Conservation (phyloP, 2,888 invertebrate genomes). For the Coenonympha glycerion region DNA sequence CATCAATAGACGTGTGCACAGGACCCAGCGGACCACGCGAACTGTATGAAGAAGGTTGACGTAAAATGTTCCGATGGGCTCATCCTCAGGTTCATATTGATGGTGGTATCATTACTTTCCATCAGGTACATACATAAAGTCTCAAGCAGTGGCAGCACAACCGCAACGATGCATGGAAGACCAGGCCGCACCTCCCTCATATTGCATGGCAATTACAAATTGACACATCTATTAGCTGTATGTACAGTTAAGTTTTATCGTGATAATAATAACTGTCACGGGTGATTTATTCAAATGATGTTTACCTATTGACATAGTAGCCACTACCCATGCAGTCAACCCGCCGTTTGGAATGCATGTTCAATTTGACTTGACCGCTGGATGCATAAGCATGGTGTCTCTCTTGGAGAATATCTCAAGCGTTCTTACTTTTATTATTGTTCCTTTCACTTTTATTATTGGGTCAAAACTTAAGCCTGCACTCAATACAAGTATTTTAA, state of each 20-base stretch:
- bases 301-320: constrained; percentile 55
- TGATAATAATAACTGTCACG: constrained; percentile 47
- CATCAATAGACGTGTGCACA: too few species aligned
- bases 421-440: constrained; percentile 10
- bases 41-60: too few species aligned
- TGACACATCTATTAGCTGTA: constrained; percentile 48
- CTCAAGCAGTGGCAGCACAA: too few species aligned
- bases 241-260: constrained; percentile 63
- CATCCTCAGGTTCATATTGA: too few species aligned
- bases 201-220: constrained; percentile 50
- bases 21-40: too few species aligned
- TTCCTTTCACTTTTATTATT: constrained; percentile 14
- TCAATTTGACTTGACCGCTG: constrained; percentile 16
- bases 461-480: constrained; percentile 1
- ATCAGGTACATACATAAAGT: too few species aligned
- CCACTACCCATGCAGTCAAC: constrained; percentile 38
- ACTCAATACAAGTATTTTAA: neutral
- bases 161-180: too few species aligned
- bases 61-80: too few species aligned
- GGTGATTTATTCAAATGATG: constrained; percentile 58
- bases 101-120: too few species aligned
- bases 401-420: constrained; percentile 3
- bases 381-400: constrained; percentile 10
- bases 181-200: constrained; percentile 13
- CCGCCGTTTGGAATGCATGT: constrained; percentile 31